Conservation (phyloP, 2,888 invertebrate species). For the Folsomia manolachei region DNA sequence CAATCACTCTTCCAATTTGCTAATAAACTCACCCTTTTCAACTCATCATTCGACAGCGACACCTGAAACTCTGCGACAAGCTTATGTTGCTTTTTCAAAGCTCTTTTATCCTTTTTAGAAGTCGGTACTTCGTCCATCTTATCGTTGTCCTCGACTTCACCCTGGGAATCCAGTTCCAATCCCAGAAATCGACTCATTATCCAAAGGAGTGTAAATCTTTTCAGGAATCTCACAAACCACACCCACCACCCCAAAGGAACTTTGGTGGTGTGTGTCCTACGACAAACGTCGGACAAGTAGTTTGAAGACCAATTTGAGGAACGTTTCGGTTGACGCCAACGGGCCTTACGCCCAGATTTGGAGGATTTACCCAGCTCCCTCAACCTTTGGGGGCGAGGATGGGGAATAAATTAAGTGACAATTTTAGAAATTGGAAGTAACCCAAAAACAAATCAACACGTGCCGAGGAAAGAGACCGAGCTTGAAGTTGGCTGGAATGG, state of each 20-base stretch:
- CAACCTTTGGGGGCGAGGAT: too few relatives aligned
- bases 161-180: too few relatives aligned
- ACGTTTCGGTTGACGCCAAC: too few relatives aligned
- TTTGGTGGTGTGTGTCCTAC: too few relatives aligned
- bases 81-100: constrained; percentile 37
- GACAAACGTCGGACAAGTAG: too few relatives aligned
- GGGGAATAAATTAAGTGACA: too few relatives aligned
- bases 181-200: too few relatives aligned
- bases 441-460: not conserved
- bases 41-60: constrained; percentile 33
- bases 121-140: not conserved
- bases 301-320: too few relatives aligned
- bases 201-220: not conserved
- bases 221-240: not conserved
- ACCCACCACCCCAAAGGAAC: not conserved
- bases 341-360: not conserved
- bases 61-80: constrained; percentile 42
- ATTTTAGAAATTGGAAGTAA: not conserved
- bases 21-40: constrained; percentile 30
- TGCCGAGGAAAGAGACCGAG: not conserved
- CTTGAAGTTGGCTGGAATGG: not conserved
- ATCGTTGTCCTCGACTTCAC: not conserved
- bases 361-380: not conserved
- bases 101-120: constrained; percentile 26
- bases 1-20: not conserved